These are phyloP conservation scores for Lynx canadensis DNA, from an alignment of 2,113 vertebrate genomes.

Conservation along the genomic window DNA sequence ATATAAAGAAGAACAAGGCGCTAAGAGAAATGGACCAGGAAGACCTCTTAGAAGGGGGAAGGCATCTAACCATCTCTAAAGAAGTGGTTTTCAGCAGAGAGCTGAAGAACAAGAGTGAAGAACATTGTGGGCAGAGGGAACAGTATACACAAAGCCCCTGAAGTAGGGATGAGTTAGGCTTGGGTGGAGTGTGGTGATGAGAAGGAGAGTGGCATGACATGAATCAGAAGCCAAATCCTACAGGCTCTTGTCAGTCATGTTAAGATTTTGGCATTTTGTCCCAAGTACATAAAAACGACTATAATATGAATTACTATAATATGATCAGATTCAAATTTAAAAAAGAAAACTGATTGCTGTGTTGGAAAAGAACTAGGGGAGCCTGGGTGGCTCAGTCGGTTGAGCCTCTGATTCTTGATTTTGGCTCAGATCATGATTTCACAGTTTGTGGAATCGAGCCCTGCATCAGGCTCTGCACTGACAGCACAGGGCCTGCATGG, in stretches of 20 bases:
- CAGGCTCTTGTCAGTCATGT: background rate
- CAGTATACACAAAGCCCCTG: background rate
- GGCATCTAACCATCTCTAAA: background rate
- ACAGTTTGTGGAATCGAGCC: too few relatives aligned
- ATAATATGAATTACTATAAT: background rate
- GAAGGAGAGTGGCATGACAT: background rate
- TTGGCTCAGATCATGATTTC: too few relatives aligned
- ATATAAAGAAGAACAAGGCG: background rate
- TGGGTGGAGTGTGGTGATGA: rapidly evolving
- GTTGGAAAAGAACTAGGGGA: background rate
- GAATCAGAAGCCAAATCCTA: background rate
- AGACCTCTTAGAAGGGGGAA: background rate
- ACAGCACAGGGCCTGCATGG: too few relatives aligned
- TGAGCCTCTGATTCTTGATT: too few relatives aligned
- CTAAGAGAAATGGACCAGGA: background rate
- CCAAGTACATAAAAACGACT: background rate
- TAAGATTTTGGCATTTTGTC: background rate
- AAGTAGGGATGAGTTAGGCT: background rate
- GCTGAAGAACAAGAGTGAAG: background rate
- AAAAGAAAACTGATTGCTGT: background rate
- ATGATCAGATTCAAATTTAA: background rate
- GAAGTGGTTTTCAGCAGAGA: background rate
- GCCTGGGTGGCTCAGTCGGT: too few relatives aligned
- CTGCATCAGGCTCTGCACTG: too few relatives aligned
- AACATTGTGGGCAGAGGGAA: background rate